Base-by-base conservation (phyloP, 1,140 invertebrate genomes). In the Forficula auricularia region DNA sequence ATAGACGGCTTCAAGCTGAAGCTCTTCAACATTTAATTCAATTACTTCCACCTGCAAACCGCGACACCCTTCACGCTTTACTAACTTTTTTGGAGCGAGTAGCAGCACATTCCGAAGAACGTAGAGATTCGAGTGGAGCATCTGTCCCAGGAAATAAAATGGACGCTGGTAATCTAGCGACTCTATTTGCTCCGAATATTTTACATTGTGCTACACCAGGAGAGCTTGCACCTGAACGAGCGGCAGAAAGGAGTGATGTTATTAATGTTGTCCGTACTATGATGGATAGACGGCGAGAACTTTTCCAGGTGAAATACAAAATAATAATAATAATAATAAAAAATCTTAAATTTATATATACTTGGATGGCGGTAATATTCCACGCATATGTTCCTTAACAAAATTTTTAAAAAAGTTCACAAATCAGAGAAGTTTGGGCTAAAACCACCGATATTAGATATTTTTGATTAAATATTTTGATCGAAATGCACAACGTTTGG, bases 181-280 rank as follows among this genome's bases (percentile, higher is more conserved):
- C 87, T 3, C 72, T 94, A 16, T 89, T 95, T 60, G 89, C 88
- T 2, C 89, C 89, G 1, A 94, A 92, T 58, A 85, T 95, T 52
- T 70, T 94, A 34, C 85, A 90, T 52, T 77, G 70, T 44, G 70
- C 78, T 45, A 78, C 74, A 51, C 70, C 70, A 16, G 67, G 68
- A 30, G 74, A 77, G 46, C 50, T 71, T 67, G 52, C 60, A 40
- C 67, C 71, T 7, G 77, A 82, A 47, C 67, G 79, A 51, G 70
- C 81, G 1, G 80, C 82, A 50, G 83, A 90, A 55, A 65, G 83
- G 12, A 73, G 79, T 44, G 87, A 91, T 56, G 80, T 88, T 18
- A 91, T 91, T 54, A 87, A 87, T 57, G 84, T 90, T 14, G 71
- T 89, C 8, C 71, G 83, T 40, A 71, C 70, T 35, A 70, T 91